Base-by-base conservation (phyloP, 1,140 invertebrate species). In the Zaprionus africanus region DNA sequence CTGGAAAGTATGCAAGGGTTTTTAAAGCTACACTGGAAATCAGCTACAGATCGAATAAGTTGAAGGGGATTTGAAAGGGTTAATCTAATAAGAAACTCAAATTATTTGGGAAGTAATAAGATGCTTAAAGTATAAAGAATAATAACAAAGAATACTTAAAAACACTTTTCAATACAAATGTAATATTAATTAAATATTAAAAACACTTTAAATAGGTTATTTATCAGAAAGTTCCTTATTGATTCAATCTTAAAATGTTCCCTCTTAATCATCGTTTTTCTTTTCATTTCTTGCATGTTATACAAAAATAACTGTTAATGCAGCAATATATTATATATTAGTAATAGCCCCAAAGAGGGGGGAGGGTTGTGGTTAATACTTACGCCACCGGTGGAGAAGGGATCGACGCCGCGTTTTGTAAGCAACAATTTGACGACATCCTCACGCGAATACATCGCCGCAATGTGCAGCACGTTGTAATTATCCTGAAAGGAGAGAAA, bases 371-470 rank as follows among this genome's bases (percentile, higher is more conserved):
- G 28, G 46, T 17, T 34, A 60, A 77, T 88, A 95, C 96, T 96
- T 95, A 99, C 98, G 93, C 98, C 98, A 91, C 98, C 98, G 7
- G 97, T 95, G 26, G 97, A 96, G 88, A 97, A 97, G 26, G 98
- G 95, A 94, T 99, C 98, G 4, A 99, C 96, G 15, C 96, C 98
- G 92, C 96, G 96, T 93, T 98, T 98, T 46, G 96, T 95, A 53
- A 99, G 93, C 9, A 99, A 94, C 31, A 98, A 93, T 91, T 98
- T 98, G 90, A 99, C 96, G 60, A 98, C 97, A 92, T 99, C 98
- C 93, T 99, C 98, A 83, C 98, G 95, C 22, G 97, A 98, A 93
- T 97, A 97, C 95, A 98, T 97, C 31, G 98, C 96, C 17, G 98
- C 97, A 92, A 98, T 96, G 93, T 99, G 98, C 26, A 99, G 94